Evolutionary conservation across 2,113 vertebrate species (phyloP).

Genomic region (Chrysochloris asiatica): DNA sequence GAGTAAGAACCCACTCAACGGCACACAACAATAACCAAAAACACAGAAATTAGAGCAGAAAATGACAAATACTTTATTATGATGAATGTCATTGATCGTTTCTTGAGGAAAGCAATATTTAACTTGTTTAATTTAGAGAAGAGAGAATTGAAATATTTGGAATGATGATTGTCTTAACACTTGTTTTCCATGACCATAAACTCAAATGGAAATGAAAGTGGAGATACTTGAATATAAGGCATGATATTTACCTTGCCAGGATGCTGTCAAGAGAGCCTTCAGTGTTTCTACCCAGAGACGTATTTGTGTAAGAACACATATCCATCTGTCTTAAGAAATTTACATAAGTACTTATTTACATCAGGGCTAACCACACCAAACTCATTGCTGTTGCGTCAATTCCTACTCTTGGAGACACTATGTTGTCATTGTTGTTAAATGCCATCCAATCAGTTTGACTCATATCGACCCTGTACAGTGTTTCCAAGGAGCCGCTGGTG

Average conservation of each 20-base stretch:
- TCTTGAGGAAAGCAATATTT: slow-evolving; percentile 16
- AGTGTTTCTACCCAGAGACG: background rate
- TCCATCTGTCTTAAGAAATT: background rate
- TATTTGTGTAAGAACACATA: background rate
- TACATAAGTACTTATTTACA: background rate
- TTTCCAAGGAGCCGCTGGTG: too few relatives aligned
- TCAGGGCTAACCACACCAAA: background rate
- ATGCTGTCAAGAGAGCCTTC: background rate
- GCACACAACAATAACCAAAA: too few relatives aligned
- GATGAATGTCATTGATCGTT: background rate
- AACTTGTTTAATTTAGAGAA: background rate
- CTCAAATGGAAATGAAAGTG: background rate
- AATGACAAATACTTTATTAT: background rate
- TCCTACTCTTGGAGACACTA: too few relatives aligned
- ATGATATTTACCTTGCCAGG: background rate
- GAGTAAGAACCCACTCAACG: too few relatives aligned
- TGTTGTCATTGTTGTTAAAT: too few relatives aligned
- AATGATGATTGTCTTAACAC: background rate
- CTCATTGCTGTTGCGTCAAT: background rate
- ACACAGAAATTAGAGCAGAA: too few relatives aligned
- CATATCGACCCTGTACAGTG: too few relatives aligned
- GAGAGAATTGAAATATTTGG: background rate
- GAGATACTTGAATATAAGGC: background rate
- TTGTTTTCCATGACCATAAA: background rate
- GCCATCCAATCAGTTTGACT: too few relatives aligned